Conservation (phyloP, 2,113 vertebrate species). For the Monopterus albus region DNA sequence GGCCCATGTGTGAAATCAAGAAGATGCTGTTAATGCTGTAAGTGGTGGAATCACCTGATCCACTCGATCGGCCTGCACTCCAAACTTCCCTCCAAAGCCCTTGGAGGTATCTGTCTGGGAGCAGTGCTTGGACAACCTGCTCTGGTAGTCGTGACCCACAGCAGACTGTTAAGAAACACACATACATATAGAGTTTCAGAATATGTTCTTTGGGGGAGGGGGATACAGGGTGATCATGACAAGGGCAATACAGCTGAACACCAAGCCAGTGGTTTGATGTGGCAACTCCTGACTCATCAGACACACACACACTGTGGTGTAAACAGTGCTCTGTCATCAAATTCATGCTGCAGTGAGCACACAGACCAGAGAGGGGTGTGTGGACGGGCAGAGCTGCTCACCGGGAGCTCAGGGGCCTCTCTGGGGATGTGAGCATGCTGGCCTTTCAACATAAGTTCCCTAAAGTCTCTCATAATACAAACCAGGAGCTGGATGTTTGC, state of each 20-base stretch:
- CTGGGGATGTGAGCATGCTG: no score
- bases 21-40: neutral
- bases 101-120: slow-evolving; percentile 94
- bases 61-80: slow-evolving; percentile 92
- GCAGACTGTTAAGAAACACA: slow-evolving; percentile 85
- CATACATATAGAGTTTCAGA: neutral
- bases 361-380: neutral
- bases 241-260: neutral
- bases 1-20: neutral
- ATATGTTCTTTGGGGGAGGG: neutral
- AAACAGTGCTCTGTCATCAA: slow-evolving; percentile 57
- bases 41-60: slow-evolving; percentile 86
- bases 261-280: neutral
- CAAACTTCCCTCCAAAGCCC: slow-evolving; percentile 96
- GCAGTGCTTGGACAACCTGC: slow-evolving; percentile 92
- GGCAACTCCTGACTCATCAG: slow-evolving; percentile 39
- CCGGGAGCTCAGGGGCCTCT: no score
- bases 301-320: slow-evolving; percentile 5
- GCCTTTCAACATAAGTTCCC: no score
- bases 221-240: neutral
- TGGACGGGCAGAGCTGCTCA: slow-evolving; percentile 12
- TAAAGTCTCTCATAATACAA: no score
- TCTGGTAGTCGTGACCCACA: slow-evolving; percentile 95
- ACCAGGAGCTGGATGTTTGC: no score
- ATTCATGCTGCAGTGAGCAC: slow-evolving; percentile 35